A percentile compares a stretch with the other conserved stretches of the same genome.
phyloP scores from a whole-genome alignment of 2,113 vertebrate genomes.

The Tragelaphus buxtoni region DNA sequence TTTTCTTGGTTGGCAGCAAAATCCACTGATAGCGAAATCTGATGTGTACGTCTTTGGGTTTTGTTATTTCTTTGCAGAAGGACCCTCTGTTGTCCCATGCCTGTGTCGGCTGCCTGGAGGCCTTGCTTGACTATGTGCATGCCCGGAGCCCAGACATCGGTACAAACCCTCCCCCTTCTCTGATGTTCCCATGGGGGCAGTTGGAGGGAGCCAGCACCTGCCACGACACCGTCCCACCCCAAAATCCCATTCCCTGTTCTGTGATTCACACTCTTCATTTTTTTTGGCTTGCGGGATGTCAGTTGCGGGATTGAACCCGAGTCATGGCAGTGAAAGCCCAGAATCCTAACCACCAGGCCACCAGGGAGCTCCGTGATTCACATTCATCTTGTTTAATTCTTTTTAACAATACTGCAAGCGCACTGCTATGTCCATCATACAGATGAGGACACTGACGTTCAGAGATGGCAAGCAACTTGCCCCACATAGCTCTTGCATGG shows the following conservation, averaged over 20 bases:
- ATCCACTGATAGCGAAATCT: not conserved
- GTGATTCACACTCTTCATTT: not conserved
- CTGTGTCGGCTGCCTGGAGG: constrained; percentile 87
- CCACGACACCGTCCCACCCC: not conserved
- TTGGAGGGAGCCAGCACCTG: not conserved
- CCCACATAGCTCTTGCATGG: not conserved
- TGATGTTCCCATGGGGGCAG: not conserved
- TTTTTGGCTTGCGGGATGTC: not conserved
- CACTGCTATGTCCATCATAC: not conserved
- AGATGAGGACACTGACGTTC: not conserved
- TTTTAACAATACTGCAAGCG: not conserved
- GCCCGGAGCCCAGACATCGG: constrained; percentile 82
- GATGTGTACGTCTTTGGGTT: not conserved
- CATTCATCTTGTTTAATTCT: not conserved
- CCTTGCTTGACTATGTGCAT: constrained; percentile 88
- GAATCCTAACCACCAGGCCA: not conserved
- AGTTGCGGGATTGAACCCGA: not conserved
- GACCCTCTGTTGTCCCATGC: constrained; percentile 86
- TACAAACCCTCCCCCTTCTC: constrained; percentile 72
- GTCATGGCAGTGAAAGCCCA: not conserved
- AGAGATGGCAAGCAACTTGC: not conserved
- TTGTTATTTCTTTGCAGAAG: constrained; percentile 81
- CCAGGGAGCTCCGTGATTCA: not conserved
- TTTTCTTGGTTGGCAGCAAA: constrained; percentile 15
- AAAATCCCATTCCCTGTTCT: not conserved